Evolutionary conservation across 2,113 vertebrate genomes (phyloP).

Genomic region (Poeciliopsis prolifica): DNA sequence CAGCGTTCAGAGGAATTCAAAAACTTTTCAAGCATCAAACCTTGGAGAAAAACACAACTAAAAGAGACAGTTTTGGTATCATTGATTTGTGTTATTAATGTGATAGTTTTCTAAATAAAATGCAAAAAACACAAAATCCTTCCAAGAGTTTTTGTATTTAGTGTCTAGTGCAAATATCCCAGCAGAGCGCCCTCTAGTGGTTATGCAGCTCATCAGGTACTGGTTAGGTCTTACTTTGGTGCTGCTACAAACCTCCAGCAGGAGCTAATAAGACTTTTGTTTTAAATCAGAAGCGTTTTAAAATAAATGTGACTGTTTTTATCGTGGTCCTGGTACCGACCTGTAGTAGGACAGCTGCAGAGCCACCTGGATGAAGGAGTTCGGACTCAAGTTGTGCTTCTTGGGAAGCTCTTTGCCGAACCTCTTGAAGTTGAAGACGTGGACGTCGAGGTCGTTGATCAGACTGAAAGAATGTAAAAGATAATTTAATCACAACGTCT

Average conservation of each 20-base stretch:
- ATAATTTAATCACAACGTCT: neutral
- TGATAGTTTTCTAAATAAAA: no score
- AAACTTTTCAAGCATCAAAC: no score
- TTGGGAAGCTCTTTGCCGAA: constrained; percentile 85
- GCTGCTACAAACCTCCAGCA: no score
- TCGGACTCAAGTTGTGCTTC: constrained; percentile 78
- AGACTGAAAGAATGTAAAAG: constrained; percentile 65
- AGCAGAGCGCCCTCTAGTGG: neutral
- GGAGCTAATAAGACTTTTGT: no score
- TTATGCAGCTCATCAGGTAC: neutral
- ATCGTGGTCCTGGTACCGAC: constrained; percentile 49
- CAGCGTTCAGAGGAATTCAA: no score
- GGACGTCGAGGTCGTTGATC: constrained; percentile 86
- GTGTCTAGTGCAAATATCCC: no score
- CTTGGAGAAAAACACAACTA: no score
- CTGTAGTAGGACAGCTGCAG: constrained; percentile 86
- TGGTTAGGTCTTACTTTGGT: neutral
- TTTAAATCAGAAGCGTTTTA: neutral
- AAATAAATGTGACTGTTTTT: neutral
- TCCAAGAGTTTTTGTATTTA: no score
- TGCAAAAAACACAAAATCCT: no score
- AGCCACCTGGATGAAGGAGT: constrained; percentile 84
- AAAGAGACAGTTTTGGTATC: no score
- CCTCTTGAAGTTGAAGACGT: constrained; percentile 83
- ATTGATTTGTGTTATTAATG: no score